Percentiles rank a stretch among this genome's conserved stretches.
phyloP scores from a whole-genome alignment of 2,113 vertebrate genomes.

The Theristicus caerulescens region DNA sequence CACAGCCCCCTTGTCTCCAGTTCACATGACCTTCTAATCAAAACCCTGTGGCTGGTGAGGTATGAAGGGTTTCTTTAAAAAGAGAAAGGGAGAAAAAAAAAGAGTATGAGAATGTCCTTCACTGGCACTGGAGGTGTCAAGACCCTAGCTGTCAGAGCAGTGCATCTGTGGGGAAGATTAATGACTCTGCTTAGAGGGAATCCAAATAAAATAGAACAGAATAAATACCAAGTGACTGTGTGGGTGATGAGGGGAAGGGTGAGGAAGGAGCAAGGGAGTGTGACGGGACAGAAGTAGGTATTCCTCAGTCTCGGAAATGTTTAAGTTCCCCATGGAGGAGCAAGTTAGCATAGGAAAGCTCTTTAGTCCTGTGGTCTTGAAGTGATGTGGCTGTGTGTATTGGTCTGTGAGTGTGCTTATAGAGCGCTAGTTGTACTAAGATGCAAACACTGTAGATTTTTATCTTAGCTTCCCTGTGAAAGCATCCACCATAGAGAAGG shows the following conservation, averaged over 20 bases:
- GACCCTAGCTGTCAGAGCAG: slow-evolving; percentile 69
- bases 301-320: not conserved
- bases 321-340: slow-evolving; percentile 42
- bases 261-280: not conserved
- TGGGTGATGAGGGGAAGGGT: slow-evolving; percentile 55
- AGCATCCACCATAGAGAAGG: not conserved
- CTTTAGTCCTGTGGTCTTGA: not conserved
- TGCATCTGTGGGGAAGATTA: slow-evolving; percentile 76
- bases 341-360: slow-evolving; percentile 46
- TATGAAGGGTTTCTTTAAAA: slow-evolving; percentile 27
- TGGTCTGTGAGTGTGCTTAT: not conserved
- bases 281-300: not conserved
- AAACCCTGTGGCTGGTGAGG: slow-evolving; percentile 27
- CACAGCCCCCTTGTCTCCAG: slow-evolving; percentile 29
- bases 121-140: slow-evolving; percentile 51
- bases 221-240: slow-evolving; percentile 47
- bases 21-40: slow-evolving; percentile 66
- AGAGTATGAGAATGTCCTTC: slow-evolving; percentile 34
- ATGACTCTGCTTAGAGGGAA: slow-evolving; percentile 73
- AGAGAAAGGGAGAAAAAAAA: not conserved
- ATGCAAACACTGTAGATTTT: not conserved
- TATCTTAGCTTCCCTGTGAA: not conserved
- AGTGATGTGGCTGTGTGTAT: not conserved
- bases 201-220: slow-evolving; percentile 71
- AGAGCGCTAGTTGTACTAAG: not conserved